Conservation (phyloP, 1,140 invertebrate species). For the Onthophagus taurus region DNA sequence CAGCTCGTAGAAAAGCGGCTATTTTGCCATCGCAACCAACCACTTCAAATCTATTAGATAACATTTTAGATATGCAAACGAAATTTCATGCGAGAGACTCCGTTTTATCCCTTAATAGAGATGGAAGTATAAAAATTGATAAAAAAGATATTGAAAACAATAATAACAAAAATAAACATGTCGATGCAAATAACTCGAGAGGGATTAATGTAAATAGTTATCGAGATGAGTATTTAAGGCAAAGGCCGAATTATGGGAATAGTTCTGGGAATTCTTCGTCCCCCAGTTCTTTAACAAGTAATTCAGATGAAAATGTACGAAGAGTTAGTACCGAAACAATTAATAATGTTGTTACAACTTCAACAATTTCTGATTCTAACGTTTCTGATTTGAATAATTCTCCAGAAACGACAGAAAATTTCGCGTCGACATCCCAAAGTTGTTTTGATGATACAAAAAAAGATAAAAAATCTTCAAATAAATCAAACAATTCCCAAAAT, state of each 20-base stretch:
- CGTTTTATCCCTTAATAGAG: slow-evolving; percentile 48
- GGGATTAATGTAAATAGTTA: slow-evolving; percentile 26
- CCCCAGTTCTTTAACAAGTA: background rate
- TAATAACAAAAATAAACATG: slow-evolving; percentile 24
- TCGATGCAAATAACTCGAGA: slow-evolving; percentile 29
- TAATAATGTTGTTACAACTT: background rate
- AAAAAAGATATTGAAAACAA: slow-evolving; percentile 16
- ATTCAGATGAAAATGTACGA: background rate
- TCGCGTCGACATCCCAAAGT: no score
- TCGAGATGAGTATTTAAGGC: slow-evolving; percentile 21
- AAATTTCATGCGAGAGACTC: slow-evolving; percentile 59
- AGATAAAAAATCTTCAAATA: slow-evolving; percentile 6
- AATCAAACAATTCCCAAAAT: slow-evolving; percentile 1
- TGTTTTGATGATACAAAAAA: no score
- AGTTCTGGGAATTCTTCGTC: background rate
- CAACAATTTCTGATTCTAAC: background rate
- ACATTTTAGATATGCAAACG: slow-evolving; percentile 65
- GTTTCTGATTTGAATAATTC: no score
- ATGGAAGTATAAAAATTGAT: slow-evolving; percentile 48
- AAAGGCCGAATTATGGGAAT: slow-evolving; percentile 46
- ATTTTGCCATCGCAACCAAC: slow-evolving; percentile 32
- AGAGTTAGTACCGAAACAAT: background rate
- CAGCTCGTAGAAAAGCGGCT: slow-evolving; percentile 42
- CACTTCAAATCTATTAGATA: slow-evolving; percentile 53
- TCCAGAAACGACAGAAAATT: no score